Base-by-base conservation (phyloP, 1,140 invertebrate genomes). In the Drosophila ambigua region DNA sequence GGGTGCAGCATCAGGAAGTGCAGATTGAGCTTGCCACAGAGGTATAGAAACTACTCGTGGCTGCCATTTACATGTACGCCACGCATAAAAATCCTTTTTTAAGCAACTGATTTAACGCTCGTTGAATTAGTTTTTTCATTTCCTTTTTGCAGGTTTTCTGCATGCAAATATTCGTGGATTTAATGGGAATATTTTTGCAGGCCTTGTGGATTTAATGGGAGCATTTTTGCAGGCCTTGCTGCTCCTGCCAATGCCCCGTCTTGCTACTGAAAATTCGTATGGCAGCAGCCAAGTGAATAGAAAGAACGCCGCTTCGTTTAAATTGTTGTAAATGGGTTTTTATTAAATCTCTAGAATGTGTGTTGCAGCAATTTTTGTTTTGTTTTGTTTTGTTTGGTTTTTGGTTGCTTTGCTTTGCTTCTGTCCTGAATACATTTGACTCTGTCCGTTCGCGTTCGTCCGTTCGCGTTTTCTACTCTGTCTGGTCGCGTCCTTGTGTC, bases 271-370 rank as follows among this genome's bases (percentile, higher is more conserved):
- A 0, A 28, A 26, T 50, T 31, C 20, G 28, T 24, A 58, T 58
- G 8, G 20, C 2, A 20, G 2, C 16, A 20, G 2, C 23, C 24
- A 23, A 41, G 2, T 20, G 20, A 43, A 31, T 13, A 13, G 2
- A 2, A 44, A 50, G 39, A 6, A 39, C 44, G 9, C 23, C 8
- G 23, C 43, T 48, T 23, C 2, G 45, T 72, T 60, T 46, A 35
- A 78, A 48, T 66, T 50, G 63, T 74, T 79, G 64, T 79, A 79
- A 79, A 79, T 79, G 58, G 26, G 51, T 72, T 77, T 78, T 79
- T 71, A 75, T 83, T 83, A 63, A 75, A 79, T 72, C 57, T 79
- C 62, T 76, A 61, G 64, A 79, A 72, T 72, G 72, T 63, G 76
- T 63, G 51, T 64, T 68, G 62, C 69, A 49, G 54, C 44, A 20